Percentiles rank a stretch among this genome's conserved stretches.
phyloP scores from a whole-genome alignment of 2,113 vertebrate genomes.

The Polypterus senegalus region DNA sequence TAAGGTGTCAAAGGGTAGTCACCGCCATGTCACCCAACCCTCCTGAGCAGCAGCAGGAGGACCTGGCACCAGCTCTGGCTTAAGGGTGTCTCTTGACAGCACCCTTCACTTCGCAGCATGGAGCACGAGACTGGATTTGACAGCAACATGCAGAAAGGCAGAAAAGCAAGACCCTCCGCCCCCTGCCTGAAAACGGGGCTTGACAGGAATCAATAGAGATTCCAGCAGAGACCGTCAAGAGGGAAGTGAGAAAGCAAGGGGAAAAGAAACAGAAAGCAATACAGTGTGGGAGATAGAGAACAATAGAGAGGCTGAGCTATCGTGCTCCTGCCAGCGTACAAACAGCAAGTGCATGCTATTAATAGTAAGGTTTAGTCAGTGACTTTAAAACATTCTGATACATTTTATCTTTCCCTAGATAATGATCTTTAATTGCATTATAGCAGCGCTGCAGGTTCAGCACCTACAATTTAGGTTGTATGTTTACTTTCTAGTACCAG shows the following conservation, averaged over 20 bases:
- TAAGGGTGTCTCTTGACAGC: slow-evolving; percentile 59
- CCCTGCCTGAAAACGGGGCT: slow-evolving; percentile 34
- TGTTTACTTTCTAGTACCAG: no score
- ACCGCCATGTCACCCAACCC: background rate
- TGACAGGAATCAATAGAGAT: slow-evolving; percentile 62
- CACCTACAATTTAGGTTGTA: no score
- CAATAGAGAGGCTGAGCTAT: no score
- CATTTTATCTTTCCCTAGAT: no score
- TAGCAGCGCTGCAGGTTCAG: no score
- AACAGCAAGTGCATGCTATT: no score
- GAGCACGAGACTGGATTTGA: slow-evolving; percentile 57
- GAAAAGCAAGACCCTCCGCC: slow-evolving; percentile 31
- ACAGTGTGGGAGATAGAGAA: slow-evolving; percentile 16
- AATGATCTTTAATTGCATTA: no score
- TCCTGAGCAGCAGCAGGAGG: slow-evolving; percentile 42
- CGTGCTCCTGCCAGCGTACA: no score
- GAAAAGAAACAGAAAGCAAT: slow-evolving; percentile 31
- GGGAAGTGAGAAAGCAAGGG: slow-evolving; percentile 35
- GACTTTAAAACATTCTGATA: no score
- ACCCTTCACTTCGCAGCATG: slow-evolving; percentile 66
- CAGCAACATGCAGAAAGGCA: slow-evolving; percentile 52
- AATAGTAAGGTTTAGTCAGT: no score
- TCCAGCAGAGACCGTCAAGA: slow-evolving; percentile 44
- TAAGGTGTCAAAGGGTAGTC: slow-evolving; percentile 10
- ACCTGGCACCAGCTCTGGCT: slow-evolving; percentile 56